Conservation (phyloP, 2,113 vertebrate genomes). For the Smithornis capensis region DNA sequence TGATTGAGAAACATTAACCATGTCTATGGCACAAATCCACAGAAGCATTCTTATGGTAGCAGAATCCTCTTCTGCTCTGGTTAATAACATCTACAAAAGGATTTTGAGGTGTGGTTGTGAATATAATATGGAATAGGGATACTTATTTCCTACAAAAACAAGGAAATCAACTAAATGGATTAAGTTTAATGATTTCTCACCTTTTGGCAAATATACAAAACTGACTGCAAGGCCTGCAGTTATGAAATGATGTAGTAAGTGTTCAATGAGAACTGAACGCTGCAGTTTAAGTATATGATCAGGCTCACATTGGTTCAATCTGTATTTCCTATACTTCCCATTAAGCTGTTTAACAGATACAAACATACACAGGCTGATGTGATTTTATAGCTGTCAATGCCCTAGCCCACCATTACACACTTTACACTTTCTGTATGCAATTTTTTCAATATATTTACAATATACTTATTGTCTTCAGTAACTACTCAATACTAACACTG, state of each 20-base stretch:
- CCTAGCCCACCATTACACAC: background rate
- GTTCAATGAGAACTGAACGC: background rate
- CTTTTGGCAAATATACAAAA: background rate
- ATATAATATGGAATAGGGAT: background rate
- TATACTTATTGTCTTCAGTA: background rate
- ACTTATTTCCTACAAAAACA: background rate
- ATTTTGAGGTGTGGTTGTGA: background rate
- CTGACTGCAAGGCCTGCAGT: background rate
- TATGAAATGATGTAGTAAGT: background rate
- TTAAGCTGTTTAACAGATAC: background rate
- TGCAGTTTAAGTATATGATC: background rate
- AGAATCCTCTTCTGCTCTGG: background rate
- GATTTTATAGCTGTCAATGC: background rate
- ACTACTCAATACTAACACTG: background rate
- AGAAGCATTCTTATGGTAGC: background rate
- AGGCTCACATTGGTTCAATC: background rate
- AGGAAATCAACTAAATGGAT: background rate
- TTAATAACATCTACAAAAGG: background rate
- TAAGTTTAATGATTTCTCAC: background rate
- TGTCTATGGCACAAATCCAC: background rate
- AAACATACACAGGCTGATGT: background rate
- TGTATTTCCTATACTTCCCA: background rate
- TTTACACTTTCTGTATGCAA: background rate
- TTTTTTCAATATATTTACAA: background rate
- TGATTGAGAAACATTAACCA: background rate